A percentile compares a stretch with the other conserved stretches of the same genome.
Conservation (phyloP, 1,140 invertebrate genomes). For the Scaptomyza pallida region DNA sequence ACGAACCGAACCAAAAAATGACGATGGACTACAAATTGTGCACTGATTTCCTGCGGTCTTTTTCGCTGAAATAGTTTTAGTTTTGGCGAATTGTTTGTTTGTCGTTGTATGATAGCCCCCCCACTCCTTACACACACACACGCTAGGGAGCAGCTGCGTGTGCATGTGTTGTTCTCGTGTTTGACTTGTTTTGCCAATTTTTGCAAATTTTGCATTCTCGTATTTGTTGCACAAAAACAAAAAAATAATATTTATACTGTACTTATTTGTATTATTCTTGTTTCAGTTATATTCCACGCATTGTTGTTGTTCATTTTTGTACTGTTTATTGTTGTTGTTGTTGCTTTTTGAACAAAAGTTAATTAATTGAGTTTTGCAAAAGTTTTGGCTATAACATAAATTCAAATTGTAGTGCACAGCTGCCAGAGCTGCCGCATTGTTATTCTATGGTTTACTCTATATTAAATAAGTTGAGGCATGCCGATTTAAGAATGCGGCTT, state of each 20-base stretch:
- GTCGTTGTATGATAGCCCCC: constrained; percentile 7
- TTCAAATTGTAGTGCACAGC: constrained; percentile 64
- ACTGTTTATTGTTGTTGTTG: constrained; percentile 32
- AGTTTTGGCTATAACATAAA: constrained; percentile 78
- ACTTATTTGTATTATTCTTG: constrained; percentile 70
- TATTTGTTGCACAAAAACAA: constrained; percentile 58
- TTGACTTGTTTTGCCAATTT: constrained; percentile 48
- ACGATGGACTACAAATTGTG: constrained; percentile 33
- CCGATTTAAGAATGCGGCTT: not conserved
- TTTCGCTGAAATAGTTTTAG: constrained; percentile 59
- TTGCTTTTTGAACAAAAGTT: constrained; percentile 72
- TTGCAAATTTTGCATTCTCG: constrained; percentile 52
- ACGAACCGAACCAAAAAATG: not conserved
- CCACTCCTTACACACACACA: not conserved
- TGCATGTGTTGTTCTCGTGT: constrained; percentile 39
- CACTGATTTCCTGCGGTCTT: constrained; percentile 66
- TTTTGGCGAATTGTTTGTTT: constrained; percentile 57
- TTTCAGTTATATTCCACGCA: constrained; percentile 15
- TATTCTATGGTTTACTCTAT: constrained; percentile 2
- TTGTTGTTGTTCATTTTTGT: constrained; percentile 36
- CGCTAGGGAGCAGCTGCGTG: constrained; percentile 14
- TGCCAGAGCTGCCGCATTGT: constrained; percentile 15
- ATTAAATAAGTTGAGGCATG: not conserved
- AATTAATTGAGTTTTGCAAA: constrained; percentile 81
- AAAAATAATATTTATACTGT: constrained; percentile 68